Conservation (phyloP, 1,140 invertebrate species). For the Steinernema feltiae region DNA sequence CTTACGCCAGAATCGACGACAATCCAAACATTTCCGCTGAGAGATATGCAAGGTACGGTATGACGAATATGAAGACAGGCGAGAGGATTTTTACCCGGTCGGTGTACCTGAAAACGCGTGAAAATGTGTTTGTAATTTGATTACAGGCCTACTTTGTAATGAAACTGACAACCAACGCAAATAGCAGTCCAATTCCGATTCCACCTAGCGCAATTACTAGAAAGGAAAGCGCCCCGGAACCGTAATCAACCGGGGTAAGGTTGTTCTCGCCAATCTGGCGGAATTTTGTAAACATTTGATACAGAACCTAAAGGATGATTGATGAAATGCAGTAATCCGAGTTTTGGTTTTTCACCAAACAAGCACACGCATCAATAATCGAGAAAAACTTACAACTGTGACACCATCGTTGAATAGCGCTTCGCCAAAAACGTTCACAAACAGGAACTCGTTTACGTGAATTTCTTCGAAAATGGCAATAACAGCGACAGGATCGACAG, state of each 20-base stretch:
- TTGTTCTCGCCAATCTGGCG: conserved; percentile 56
- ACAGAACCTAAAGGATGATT: conserved; percentile 64
- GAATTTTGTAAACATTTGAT: conserved; percentile 89
- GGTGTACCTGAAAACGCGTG: conserved; percentile 35
- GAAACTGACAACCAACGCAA: conserved; percentile 82
- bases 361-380: conserved; percentile 18
- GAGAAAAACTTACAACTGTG: conserved; percentile 67
- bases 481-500: conserved; percentile 91
- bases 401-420: conserved; percentile 92
- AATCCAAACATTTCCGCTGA: conserved; percentile 38
- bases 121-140: neutral
- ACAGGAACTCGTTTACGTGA: conserved; percentile 87
- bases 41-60: conserved; percentile 39
- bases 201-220: conserved; percentile 86
- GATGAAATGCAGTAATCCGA: neutral
- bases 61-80: conserved; percentile 44
- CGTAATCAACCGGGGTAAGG: conserved; percentile 63
- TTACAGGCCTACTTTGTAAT: conserved; percentile 37
- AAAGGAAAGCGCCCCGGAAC: conserved; percentile 79
- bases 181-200: conserved; percentile 83
- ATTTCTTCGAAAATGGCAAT: conserved; percentile 94
- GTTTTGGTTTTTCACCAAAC: neutral
- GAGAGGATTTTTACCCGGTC: conserved; percentile 35
- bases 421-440: conserved; percentile 97
- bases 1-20: conserved; percentile 39